These are phyloP conservation scores for Holcopasites calliopsidis DNA, from an alignment of 1,140 invertebrate genomes.

Conservation along the genomic window DNA sequence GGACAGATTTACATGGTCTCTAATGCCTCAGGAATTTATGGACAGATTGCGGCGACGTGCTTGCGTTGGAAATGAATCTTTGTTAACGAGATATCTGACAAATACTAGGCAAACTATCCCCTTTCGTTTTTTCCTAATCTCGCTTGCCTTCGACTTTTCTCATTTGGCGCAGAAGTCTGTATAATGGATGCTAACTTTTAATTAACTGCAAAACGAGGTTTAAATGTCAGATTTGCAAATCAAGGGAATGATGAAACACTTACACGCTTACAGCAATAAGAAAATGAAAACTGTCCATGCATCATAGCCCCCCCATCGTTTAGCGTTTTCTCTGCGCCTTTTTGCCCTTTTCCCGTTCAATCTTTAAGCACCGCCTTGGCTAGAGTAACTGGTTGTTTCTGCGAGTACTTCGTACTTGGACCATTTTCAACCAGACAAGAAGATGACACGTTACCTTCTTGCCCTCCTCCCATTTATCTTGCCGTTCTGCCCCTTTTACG, in stretches of 20 bases:
- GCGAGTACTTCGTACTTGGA: slow-evolving; percentile 41
- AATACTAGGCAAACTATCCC: not conserved
- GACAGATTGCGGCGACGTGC: not conserved
- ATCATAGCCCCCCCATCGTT: too few species aligned
- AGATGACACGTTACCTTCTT: slow-evolving; percentile 29
- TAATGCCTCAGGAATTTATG: not conserved
- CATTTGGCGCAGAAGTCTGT: too few species aligned
- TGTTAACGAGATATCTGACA: not conserved
- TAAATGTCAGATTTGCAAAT: too few species aligned
- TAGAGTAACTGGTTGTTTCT: slow-evolving; percentile 21
- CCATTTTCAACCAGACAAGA: slow-evolving; percentile 37
- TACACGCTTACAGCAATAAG: too few species aligned
- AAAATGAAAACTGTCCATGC: too few species aligned
- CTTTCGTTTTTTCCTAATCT: not conserved
- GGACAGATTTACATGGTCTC: not conserved
- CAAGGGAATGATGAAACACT: too few species aligned
- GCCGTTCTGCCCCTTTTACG: slow-evolving; percentile 33
- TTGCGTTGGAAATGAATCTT: not conserved
- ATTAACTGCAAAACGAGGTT: too few species aligned
- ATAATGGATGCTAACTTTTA: too few species aligned
- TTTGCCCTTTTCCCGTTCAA: not conserved
- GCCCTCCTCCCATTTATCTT: not conserved
- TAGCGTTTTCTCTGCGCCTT: not conserved
- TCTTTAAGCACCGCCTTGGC: not conserved
- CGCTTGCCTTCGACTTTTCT: not conserved